Evolutionary conservation across 2,797 vertebrate genomes (phyloP).

Genomic region (Enteromius anoplus): DNA sequence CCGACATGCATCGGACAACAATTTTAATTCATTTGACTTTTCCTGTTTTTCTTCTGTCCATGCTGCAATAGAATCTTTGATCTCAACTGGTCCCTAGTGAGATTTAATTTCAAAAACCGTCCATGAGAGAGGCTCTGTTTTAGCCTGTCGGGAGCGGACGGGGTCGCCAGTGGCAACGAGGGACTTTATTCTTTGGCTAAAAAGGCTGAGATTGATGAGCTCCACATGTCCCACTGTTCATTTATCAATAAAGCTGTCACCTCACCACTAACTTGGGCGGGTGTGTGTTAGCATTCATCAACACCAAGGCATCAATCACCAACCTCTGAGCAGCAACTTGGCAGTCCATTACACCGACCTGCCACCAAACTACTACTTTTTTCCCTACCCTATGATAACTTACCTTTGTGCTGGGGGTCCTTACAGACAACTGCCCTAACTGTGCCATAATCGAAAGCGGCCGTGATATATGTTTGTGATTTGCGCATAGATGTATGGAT

Average conservation of each 20-base stretch:
- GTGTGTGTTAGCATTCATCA: conserved; percentile 72
- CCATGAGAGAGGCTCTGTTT: conserved; percentile 53
- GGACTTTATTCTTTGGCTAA: conserved; percentile 65
- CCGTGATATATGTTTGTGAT: conserved; percentile 35
- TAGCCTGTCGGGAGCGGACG: conserved; percentile 32
- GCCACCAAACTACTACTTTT: conserved; percentile 62
- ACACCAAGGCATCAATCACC: conserved; percentile 72
- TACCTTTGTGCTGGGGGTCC: conserved; percentile 29
- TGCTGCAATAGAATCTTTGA: conserved; percentile 27
- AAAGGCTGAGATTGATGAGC: conserved; percentile 72
- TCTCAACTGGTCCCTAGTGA: conserved; percentile 6
- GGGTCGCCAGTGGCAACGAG: conserved; percentile 57
- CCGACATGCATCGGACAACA: neutral
- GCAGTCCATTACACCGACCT: conserved; percentile 69
- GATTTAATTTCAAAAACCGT: conserved; percentile 45
- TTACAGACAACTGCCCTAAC: conserved; percentile 9
- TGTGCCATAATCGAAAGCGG: neutral
- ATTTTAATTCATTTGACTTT: conserved; percentile 23
- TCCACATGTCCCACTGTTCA: conserved; percentile 72
- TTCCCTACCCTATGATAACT: conserved; percentile 32
- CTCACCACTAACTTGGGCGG: conserved; percentile 71
- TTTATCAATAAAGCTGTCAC: conserved; percentile 79
- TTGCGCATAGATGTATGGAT: neutral
- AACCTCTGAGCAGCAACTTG: conserved; percentile 59
- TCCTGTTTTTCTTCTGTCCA: conserved; percentile 5